Conservation (phyloP, 2,113 vertebrate genomes). For the Brienomyrus brachyistius region DNA sequence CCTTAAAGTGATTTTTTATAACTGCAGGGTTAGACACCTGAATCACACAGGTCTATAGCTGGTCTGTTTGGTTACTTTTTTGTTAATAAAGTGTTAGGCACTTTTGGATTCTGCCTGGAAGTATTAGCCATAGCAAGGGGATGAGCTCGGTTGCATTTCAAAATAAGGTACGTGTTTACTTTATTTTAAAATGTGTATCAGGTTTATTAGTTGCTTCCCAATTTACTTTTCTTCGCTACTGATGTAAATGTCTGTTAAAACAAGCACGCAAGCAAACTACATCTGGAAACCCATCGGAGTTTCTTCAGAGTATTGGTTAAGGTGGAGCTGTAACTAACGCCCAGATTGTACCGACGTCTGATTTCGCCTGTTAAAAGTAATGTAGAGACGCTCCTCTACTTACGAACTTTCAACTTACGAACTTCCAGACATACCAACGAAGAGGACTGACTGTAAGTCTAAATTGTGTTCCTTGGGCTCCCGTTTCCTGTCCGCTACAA, state of each 20-base stretch:
- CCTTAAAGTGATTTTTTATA: not conserved
- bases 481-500: no score
- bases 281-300: not conserved
- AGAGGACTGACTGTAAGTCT: no score
- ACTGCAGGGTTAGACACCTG: not conserved
- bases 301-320: not conserved
- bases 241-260: not conserved
- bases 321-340: not conserved
- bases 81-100: not conserved
- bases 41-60: not conserved
- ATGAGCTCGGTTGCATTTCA: conserved; percentile 45
- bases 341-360: not conserved
- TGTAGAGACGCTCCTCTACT: not conserved
- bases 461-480: no score
- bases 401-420: no score
- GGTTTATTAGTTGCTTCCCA: not conserved
- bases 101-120: not conserved
- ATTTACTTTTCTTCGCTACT: not conserved
- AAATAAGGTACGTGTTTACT: conserved; percentile 37
- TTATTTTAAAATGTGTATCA: not conserved
- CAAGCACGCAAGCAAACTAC: not conserved
- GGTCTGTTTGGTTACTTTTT: not conserved
- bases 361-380: not conserved
- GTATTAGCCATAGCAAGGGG: conserved; percentile 6
- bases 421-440: no score